These are phyloP conservation scores for Acinonyx jubatus DNA, from an alignment of 2,113 vertebrate species.

Conservation along the genomic window DNA sequence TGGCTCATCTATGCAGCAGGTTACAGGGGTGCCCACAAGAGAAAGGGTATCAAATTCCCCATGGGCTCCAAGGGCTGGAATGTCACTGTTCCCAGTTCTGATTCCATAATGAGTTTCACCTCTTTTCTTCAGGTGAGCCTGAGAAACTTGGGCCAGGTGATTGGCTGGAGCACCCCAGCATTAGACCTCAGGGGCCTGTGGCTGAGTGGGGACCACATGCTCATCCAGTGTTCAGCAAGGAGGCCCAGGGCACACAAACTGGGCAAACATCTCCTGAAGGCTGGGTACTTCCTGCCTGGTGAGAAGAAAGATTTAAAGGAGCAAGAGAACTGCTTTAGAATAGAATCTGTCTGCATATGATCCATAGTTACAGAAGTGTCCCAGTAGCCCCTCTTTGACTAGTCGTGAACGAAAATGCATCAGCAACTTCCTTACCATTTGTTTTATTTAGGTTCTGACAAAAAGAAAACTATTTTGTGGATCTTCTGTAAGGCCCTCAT, in stretches of 20 bases:
- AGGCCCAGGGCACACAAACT: not conserved
- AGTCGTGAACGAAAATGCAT: not conserved
- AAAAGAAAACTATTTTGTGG: not conserved
- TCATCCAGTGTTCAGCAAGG: not conserved
- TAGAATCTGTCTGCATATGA: not conserved
- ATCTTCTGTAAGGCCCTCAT: not conserved
- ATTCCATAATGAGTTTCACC: conserved; percentile 19
- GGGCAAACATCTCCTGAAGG: not conserved
- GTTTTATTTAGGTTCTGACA: not conserved
- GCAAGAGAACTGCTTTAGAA: not conserved
- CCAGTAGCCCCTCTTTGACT: not conserved
- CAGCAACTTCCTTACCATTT: not conserved
- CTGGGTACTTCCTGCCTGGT: not conserved
- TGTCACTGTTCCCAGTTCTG: not conserved
- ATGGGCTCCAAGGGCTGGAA: not conserved
- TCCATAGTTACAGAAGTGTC: not conserved
- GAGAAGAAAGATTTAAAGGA: not conserved
- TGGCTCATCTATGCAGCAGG: not conserved
- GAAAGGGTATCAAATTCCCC: not conserved
- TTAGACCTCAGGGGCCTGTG: not conserved
- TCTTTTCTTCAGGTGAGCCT: not conserved
- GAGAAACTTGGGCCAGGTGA: not conserved
- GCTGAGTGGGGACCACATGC: not conserved
- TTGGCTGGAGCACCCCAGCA: not conserved
- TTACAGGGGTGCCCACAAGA: not conserved